These are phyloP conservation scores for Crematogaster levior DNA, from an alignment of 2,888 invertebrate species.

Conservation along the genomic window DNA sequence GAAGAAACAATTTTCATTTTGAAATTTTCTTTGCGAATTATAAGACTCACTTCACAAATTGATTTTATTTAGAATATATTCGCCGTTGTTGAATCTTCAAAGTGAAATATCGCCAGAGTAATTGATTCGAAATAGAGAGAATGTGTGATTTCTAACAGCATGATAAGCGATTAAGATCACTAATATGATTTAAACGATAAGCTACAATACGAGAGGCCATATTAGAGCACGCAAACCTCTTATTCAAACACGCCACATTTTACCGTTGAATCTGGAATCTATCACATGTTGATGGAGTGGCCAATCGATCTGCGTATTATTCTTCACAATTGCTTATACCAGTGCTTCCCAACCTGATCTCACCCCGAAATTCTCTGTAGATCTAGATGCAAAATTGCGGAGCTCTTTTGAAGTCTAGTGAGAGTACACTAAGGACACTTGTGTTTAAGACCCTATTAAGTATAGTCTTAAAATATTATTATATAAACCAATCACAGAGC, in stretches of 20 bases:
- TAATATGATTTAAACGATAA: slow-evolving; percentile 35
- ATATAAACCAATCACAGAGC: too few relatives aligned
- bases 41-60: neutral
- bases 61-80: neutral
- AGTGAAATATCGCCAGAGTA: neutral
- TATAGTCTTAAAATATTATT: too few relatives aligned
- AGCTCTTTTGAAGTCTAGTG: neutral
- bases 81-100: neutral
- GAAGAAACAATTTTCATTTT: neutral
- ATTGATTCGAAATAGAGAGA: neutral
- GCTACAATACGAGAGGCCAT: neutral
- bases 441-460: too few relatives aligned
- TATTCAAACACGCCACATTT: slow-evolving; percentile 19
- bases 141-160: neutral
- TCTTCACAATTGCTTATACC: neutral
- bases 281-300: slow-evolving; percentile 7
- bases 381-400: neutral
- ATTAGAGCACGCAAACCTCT: slow-evolving; percentile 4
- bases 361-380: neutral
- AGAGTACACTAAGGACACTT: neutral
- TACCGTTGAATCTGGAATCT: neutral
- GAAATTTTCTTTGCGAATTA: neutral
- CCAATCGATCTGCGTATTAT: slow-evolving; percentile 14
- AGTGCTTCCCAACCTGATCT: neutral
- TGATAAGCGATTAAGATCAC: slow-evolving; percentile 2